Percentiles rank a stretch among this genome's conserved stretches.
Evolutionary conservation across 53 echinoderm and acorn worm genomes (phyloP).

Genomic region (Glandiceps talaboti): DNA sequence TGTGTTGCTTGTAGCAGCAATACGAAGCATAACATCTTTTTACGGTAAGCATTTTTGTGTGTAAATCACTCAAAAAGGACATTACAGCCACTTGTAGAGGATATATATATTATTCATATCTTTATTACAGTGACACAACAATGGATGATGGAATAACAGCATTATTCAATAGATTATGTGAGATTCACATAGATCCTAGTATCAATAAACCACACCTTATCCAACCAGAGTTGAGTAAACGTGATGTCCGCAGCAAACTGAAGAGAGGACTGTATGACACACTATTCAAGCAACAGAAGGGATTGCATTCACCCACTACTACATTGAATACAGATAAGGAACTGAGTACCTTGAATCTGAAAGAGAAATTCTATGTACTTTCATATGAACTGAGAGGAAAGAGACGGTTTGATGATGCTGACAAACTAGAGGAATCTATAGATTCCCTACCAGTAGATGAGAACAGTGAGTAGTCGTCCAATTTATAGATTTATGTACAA

Average conservation of each 20-base stretch:
- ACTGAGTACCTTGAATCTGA: background rate
- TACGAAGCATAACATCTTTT: too few relatives aligned
- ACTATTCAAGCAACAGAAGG: constrained; percentile 7
- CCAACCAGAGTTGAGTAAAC: background rate
- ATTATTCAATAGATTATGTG: constrained; percentile 13
- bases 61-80: too few relatives aligned
- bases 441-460: constrained; percentile 18
- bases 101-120: too few relatives aligned
- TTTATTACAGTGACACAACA: too few relatives aligned
- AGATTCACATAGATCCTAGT: constrained; percentile 8
- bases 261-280: constrained; percentile 1
- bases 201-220: constrained; percentile 1
- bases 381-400: constrained; percentile 21
- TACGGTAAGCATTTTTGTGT: too few relatives aligned
- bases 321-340: background rate
- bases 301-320: background rate
- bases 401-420: constrained; percentile 21
- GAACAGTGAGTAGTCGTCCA: constrained; percentile 14
- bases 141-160: constrained; percentile 14
- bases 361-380: constrained; percentile 17
- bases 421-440: constrained; percentile 18
- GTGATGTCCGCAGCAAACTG: background rate
- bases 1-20: too few relatives aligned
- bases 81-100: too few relatives aligned
- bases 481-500: too few relatives aligned